Base-by-base conservation (phyloP, 2,888 invertebrate genomes). In the Philereme vetulata region DNA sequence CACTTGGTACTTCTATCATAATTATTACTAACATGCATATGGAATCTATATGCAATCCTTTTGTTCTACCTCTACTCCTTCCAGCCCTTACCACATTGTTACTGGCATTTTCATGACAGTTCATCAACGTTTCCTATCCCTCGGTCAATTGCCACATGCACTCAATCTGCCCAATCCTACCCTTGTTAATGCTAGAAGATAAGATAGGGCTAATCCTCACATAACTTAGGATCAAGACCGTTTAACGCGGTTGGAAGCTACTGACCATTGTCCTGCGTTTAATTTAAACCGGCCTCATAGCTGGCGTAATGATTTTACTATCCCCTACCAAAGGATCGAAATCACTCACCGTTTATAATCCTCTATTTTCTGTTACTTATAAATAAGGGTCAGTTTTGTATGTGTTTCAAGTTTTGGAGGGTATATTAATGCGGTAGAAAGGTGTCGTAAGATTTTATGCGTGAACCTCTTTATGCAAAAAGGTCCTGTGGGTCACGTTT, bases 241-340 rank as follows among this genome's bases (percentile, higher is more conserved):
- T 85, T 86, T 84, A 84, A 80, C 76, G 80, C 74, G 76, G 80
- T 85, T 77, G 80, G 81, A 74, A 77, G 71, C 80, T 80, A 72
- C 85, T 90, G 90, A 90, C 91, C 91, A 90, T 90, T 90, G 90
- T 91, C 90, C 90, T 85, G 81, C 80, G 84, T 88, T 90, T 90
- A 90, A 92, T 86, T 92, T 90, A 90, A 89, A 77, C 68, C 61
- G 53, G 68, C 62, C 62, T 72, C 72, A 65, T 70, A 76, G 78
- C 76, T 71, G 68, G 64, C 50, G 80, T 89, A 91, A 90, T 90
- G 87, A 90, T 89, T 90, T 86, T 84, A 82, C 81, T 81, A 78
- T 76, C 78, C 76, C 72, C 75, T 68, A 67, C 68, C 74, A 81
- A 74, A 50, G 67, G 74, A 55, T 63, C 44, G 56, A 48, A 70